These are phyloP conservation scores for Halcyon leucocephala DNA, from an alignment of 2,797 vertebrate species.

Conservation along the genomic window DNA sequence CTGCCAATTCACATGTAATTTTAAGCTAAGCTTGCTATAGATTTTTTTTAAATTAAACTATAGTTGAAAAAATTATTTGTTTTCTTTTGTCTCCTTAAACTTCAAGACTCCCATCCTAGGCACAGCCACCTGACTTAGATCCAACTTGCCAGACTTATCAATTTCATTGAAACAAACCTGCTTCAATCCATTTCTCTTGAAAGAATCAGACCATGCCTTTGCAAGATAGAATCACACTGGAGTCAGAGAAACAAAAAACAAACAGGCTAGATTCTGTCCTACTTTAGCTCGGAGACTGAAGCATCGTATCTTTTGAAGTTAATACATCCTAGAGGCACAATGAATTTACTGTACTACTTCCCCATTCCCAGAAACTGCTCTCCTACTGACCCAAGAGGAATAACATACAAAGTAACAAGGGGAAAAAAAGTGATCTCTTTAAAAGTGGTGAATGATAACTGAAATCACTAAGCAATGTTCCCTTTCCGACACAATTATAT, in stretches of 20 bases:
- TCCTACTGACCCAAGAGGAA: not conserved
- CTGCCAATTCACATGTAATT: not conserved
- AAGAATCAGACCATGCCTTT: slow-evolving; percentile 19
- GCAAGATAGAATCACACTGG: not conserved
- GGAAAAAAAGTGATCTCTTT: not conserved
- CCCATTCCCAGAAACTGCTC: not conserved
- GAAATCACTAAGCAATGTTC: not conserved
- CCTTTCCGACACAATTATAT: not conserved
- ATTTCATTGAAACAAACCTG: slow-evolving; percentile 40
- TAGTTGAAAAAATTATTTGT: not conserved
- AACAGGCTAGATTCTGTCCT: not conserved
- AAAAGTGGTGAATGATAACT: not conserved
- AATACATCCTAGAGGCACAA: slow-evolving; percentile 36
- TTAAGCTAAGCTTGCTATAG: not conserved
- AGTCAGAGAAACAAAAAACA: slow-evolving; percentile 32
- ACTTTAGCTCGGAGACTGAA: not conserved
- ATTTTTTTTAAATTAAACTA: not conserved
- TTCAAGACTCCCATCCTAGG: slow-evolving; percentile 3
- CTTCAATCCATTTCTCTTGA: slow-evolving; percentile 39
- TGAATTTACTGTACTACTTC: slow-evolving; percentile 53
- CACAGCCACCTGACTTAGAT: slow-evolving; percentile 8
- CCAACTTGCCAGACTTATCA: slow-evolving; percentile 45
- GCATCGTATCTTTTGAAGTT: slow-evolving; percentile 28
- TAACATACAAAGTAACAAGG: not conserved
- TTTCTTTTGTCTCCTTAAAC: slow-evolving; percentile 16